phyloP scores from a whole-genome alignment of 2,888 invertebrate species.

The Drosophila kambysellisi region DNA sequence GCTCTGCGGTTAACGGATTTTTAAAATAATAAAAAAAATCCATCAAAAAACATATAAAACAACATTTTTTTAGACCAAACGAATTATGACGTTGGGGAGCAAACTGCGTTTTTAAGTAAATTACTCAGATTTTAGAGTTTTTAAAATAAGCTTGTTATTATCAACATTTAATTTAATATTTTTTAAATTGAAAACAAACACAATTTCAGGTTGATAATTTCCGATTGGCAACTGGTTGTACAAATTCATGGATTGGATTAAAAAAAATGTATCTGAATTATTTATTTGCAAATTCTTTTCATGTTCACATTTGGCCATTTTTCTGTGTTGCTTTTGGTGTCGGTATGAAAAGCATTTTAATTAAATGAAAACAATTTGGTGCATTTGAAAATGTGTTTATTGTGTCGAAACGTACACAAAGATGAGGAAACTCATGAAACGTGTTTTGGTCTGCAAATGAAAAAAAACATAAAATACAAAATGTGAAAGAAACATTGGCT shows the following conservation, averaged over 20 bases:
- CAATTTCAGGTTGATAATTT: not conserved
- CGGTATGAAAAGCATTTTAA: slow-evolving; percentile 62
- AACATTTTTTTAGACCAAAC: slow-evolving; percentile 30
- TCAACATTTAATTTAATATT: not conserved
- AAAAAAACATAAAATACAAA: slow-evolving; percentile 8
- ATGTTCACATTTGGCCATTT: not conserved
- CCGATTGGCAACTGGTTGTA: not conserved
- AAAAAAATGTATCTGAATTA: not conserved
- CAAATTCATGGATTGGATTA: not conserved
- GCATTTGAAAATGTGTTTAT: slow-evolving; percentile 58
- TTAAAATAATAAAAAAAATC: slow-evolving; percentile 58
- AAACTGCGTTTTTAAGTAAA: slow-evolving; percentile 1
- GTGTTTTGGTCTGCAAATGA: slow-evolving; percentile 74
- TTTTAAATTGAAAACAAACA: not conserved
- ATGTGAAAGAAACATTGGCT: slow-evolving; percentile 39
- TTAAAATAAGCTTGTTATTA: not conserved
- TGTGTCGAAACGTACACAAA: slow-evolving; percentile 60
- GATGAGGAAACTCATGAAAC: slow-evolving; percentile 51
- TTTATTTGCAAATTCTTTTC: not conserved
- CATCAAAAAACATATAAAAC: slow-evolving; percentile 25
- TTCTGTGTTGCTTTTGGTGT: slow-evolving; percentile 37
- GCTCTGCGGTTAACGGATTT: slow-evolving; percentile 60
- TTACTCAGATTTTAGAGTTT: not conserved
- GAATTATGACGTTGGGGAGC: slow-evolving; percentile 50
- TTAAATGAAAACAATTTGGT: slow-evolving; percentile 78